Conservation (phyloP, 2,113 vertebrate species). For the Alces alces region DNA sequence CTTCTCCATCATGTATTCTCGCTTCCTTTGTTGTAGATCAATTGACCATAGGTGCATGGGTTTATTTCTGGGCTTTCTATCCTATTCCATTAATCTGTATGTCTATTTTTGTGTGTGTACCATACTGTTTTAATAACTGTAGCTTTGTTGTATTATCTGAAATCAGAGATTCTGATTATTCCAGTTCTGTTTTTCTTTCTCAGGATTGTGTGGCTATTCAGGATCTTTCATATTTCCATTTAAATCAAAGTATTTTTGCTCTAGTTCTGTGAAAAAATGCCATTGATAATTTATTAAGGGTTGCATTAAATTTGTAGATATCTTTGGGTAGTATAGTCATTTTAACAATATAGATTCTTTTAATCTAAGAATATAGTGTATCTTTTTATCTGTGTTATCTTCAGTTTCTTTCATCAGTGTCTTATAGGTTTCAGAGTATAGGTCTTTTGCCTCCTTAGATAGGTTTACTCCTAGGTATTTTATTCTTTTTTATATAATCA, state of each 20-base stretch:
- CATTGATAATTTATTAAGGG: background rate
- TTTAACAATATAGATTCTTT: background rate
- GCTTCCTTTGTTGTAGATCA: background rate
- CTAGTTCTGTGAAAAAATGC: background rate
- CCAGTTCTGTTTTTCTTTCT: background rate
- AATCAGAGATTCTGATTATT: background rate
- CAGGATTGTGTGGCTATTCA: background rate
- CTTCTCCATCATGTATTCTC: background rate
- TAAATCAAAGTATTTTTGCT: background rate
- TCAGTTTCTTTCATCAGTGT: background rate
- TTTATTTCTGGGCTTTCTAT: background rate
- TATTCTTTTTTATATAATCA: background rate
- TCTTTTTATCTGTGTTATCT: background rate
- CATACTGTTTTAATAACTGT: background rate
- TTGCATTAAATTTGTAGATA: background rate
- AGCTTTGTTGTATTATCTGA: background rate
- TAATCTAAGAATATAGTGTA: background rate
- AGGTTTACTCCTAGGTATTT: background rate
- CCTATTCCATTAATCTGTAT: background rate
- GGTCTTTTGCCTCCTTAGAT: background rate
- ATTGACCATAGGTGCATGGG: background rate
- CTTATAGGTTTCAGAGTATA: background rate
- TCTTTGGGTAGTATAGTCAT: background rate
- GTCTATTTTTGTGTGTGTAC: background rate
- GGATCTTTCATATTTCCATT: background rate